Base-by-base conservation (phyloP, 2,888 invertebrate genomes). In the Ochropacha duplaris region DNA sequence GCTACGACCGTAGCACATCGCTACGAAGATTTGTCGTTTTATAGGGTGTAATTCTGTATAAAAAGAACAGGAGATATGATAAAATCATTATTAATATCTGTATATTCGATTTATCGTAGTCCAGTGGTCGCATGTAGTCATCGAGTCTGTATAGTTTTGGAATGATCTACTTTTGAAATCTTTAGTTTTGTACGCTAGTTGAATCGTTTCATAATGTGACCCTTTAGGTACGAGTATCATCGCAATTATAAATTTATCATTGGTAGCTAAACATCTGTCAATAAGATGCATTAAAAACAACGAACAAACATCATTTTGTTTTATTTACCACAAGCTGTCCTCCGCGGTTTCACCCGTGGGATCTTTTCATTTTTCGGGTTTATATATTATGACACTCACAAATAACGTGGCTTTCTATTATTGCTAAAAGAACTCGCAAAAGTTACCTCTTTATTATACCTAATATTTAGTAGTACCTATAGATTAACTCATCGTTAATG, bases 211-310 rank as follows among this genome's bases (percentile, higher is more conserved):
- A 66, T 64, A 55, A 66, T 74, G 74, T 73, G 71, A 75, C 66
- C 69, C 72, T 78, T 80, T 64, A n/a, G 64, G 74, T 84, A 81
- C n/a, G n/a, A 77, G 67, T 74, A 64, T 74, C 71, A 72, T 69
- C 67, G 68, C 61, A 19, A 57, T 65, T 57, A 61, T 72, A 70
- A 60, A 72, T 72, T 44, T 72, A 74, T 76, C 71, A 80, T 79
- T 72, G 66, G 78, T 83, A 84, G 82, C 70, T 70, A 71, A 76
- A 72, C 44, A 44, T 75, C 82, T 83, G 79, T 85, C 84, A 85
- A 70, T 82, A 77, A 81, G 81, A 86, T 81, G 82, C 83, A 88
- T 84, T 88, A 88, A 86, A 79, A 88, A 88, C 88, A 90, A 88
- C 88, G 87, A 90, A 87, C 69, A 82, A 81, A 79, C 59, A 64